Evolutionary conservation across 1,140 invertebrate genomes (phyloP), one percentile per base, ranked within the genome.

Genomic region (Euura saliciscinereae): DNA sequence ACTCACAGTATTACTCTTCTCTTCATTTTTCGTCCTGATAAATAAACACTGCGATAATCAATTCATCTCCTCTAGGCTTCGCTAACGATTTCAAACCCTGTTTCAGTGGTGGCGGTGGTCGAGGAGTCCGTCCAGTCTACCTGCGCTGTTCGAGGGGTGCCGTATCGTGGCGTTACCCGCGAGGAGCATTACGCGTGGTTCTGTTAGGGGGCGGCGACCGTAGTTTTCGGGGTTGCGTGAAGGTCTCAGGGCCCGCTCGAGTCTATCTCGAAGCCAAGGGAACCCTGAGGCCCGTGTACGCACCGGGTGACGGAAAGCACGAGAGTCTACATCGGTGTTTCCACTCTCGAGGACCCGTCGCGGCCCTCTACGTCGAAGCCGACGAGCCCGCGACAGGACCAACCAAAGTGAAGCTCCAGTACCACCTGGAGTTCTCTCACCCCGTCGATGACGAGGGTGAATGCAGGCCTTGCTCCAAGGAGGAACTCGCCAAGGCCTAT

Each of bases 51-150:
- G 28, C 28, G 28, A 28, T 28, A 28, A 28, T 28, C 28, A 28
- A 28, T 28, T 28, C 28, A 28, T 28, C 28, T 28, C 28, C 28
- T 28, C 28, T 28, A 28, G 28, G 28, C 28, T 28, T 28, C 28
- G 1, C 28, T 28, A 28, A 28, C 28, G 28, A 28, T 28, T 28
- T 28, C 28, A 28, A 28, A 28, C 28, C 28, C 28, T 28, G 28
- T 83, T 82, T 7, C 78, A 86, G 86, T 71, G 85, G 83, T 43
- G 85, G 85, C 6, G 84, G 84, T 44, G 88, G 86, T 1, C 89
- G 92, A 69, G 93, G 91, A 3, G 93, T 95, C 6, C 92, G 92
- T 44, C 93, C 94, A 0, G 92, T 95, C 5, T 94, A 95, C 85
- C 89, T 95, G 43, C 89, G 93, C 42, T 95, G 94, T 78, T 88